Conservation (phyloP, 2,888 invertebrate species). For the Tricholauxania praeusta region DNA sequence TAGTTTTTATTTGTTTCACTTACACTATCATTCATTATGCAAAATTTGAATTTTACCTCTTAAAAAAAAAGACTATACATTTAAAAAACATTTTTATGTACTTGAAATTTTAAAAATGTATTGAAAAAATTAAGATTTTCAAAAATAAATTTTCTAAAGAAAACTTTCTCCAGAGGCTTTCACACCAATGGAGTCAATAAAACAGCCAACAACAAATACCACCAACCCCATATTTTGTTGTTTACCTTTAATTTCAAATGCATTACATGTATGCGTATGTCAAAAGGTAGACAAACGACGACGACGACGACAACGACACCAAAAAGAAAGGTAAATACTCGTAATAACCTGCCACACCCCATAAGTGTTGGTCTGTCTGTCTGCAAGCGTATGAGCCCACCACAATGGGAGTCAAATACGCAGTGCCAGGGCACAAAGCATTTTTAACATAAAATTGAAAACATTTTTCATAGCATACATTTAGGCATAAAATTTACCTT, state of each 20-base stretch:
- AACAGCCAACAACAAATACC: too few relatives aligned
- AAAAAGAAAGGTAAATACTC: conserved; percentile 31
- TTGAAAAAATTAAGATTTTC: too few relatives aligned
- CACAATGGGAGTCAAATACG: background rate
- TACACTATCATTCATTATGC: too few relatives aligned
- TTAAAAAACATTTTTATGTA: too few relatives aligned
- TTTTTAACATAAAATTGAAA: conserved; percentile 4
- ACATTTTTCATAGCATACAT: conserved; percentile 36
- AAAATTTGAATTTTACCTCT: too few relatives aligned
- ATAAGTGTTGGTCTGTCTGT: background rate
- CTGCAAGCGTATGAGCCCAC: background rate
- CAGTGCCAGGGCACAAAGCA: background rate
- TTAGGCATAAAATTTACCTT: conserved; percentile 33
- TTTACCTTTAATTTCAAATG: conserved; percentile 34
- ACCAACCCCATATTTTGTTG: conserved; percentile 9
- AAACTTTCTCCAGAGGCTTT: too few relatives aligned
- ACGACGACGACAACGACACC: conserved; percentile 27
- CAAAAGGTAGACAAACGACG: conserved; percentile 17
- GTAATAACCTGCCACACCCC: conserved; percentile 35
- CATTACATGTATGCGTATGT: conserved; percentile 10
- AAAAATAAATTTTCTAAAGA: too few relatives aligned
- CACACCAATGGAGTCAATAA: too few relatives aligned
- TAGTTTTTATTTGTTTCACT: too few relatives aligned
- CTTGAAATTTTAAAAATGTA: too few relatives aligned
- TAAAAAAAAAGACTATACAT: too few relatives aligned